Percentiles rank a stretch among this genome's conserved stretches.
Evolutionary conservation across 2,797 vertebrate species (phyloP).

Genomic region (Tragelaphus eurycerus): DNA sequence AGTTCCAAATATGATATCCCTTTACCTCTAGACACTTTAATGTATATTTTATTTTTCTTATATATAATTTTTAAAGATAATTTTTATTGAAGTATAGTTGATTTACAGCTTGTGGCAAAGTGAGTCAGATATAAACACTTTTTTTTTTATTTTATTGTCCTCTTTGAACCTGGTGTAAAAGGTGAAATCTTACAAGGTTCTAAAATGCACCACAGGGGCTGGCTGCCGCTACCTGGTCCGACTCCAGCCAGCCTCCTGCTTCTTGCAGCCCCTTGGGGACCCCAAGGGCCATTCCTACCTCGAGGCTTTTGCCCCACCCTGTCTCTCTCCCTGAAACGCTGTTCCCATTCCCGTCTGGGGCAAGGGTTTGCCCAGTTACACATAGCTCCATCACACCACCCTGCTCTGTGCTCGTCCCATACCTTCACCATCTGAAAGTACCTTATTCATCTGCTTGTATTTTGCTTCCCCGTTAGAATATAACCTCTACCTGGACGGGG

Average conservation of each 20-base stretch:
- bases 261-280: neutral
- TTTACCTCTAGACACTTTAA: neutral
- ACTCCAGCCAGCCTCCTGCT: neutral
- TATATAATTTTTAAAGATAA: neutral
- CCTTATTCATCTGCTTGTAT: neutral
- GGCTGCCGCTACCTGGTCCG: neutral
- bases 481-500: neutral
- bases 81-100: neutral
- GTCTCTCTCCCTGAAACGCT: no score
- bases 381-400: fast-evolving
- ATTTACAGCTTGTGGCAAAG: neutral
- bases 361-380: fast-evolving
- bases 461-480: neutral
- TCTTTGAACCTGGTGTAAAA: neutral
- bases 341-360: fast-evolving
- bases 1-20: neutral
- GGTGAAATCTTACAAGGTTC: neutral
- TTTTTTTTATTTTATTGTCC: neutral
- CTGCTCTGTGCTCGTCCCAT: fast-evolving
- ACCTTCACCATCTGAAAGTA: neutral
- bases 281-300: neutral
- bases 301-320: fast-evolving
- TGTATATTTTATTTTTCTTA: neutral
- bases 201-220: neutral
- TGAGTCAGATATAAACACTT: neutral